Conservation (phyloP, 2,888 invertebrate species). For the Acrobasis consociella region DNA sequence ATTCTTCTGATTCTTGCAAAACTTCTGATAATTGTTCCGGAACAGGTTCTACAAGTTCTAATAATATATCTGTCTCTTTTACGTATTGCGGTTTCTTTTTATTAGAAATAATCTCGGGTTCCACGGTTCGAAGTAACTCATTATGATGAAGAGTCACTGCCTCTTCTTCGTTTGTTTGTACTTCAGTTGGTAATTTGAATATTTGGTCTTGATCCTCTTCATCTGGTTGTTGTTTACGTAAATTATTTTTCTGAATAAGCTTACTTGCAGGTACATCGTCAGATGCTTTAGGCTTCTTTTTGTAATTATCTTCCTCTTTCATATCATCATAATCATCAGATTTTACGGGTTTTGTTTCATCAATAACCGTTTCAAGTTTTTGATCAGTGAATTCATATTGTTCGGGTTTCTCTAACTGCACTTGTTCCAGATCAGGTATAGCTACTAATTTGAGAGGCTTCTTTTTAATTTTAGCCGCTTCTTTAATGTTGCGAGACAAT, state of each 20-base stretch:
- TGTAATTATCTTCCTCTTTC: not conserved
- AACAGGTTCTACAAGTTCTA: constrained; percentile 36
- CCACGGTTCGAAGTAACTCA: not conserved
- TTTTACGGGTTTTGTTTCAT: constrained; percentile 41
- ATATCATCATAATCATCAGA: constrained; percentile 47
- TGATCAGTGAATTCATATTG: constrained; percentile 44
- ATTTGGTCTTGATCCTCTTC: not conserved
- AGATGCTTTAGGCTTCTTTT: not conserved
- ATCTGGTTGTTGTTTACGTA: not conserved
- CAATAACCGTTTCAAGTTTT: constrained; percentile 43
- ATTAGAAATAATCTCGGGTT: not conserved
- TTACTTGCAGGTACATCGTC: not conserved
- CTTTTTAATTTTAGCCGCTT: constrained; percentile 85
- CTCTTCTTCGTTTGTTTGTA: not conserved
- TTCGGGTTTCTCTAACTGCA: constrained; percentile 79
- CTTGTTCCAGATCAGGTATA: constrained; percentile 73
- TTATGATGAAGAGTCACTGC: not conserved
- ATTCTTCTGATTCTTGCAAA: constrained; percentile 33
- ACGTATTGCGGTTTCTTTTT: constrained; percentile 27
- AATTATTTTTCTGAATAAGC: not conserved
- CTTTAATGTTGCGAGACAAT: constrained; percentile 86
- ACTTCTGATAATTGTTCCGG: constrained; percentile 39
- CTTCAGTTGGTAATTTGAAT: not conserved
- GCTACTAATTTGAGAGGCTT: constrained; percentile 75
- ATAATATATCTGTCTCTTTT: constrained; percentile 41